Evolutionary conservation across 2,888 invertebrate genomes (phyloP).

Genomic region (Campopleginae sp.): DNA sequence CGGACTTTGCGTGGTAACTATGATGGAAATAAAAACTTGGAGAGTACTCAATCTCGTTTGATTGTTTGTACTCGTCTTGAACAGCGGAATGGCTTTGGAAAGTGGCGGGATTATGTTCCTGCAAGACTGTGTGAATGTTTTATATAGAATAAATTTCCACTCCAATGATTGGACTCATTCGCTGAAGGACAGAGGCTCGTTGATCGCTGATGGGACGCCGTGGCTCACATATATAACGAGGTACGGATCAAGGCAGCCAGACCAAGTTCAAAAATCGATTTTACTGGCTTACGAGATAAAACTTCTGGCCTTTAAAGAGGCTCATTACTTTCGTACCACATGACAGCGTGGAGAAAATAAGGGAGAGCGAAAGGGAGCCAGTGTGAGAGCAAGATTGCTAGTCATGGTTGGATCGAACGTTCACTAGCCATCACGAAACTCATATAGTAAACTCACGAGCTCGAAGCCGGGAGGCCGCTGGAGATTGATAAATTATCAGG

Average conservation of each 20-base stretch:
- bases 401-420: constrained; percentile 60
- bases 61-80: neutral
- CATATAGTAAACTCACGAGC: constrained; percentile 43
- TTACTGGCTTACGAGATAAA: constrained; percentile 72
- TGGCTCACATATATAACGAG: constrained; percentile 23
- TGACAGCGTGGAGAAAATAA: constrained; percentile 53
- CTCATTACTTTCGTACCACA: constrained; percentile 80
- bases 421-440: constrained; percentile 35
- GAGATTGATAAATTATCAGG: constrained; percentile 82
- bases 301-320: constrained; percentile 80
- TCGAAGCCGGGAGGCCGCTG: constrained; percentile 63
- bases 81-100: constrained; percentile 1
- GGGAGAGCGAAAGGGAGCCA: neutral
- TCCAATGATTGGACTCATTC: constrained; percentile 36
- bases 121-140: constrained; percentile 44
- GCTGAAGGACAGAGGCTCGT: constrained; percentile 1
- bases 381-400: constrained; percentile 46
- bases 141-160: constrained; percentile 69
- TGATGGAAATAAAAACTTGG: neutral
- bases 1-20: neutral
- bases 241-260: constrained; percentile 47
- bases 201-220: neutral
- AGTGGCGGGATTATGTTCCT: constrained; percentile 20
- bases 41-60: neutral
- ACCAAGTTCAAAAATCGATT: constrained; percentile 79